Evolutionary conservation across 2,888 invertebrate species (phyloP), one percentile per base, ranked within the genome.

Genomic region (Petrophora chlorosata): DNA sequence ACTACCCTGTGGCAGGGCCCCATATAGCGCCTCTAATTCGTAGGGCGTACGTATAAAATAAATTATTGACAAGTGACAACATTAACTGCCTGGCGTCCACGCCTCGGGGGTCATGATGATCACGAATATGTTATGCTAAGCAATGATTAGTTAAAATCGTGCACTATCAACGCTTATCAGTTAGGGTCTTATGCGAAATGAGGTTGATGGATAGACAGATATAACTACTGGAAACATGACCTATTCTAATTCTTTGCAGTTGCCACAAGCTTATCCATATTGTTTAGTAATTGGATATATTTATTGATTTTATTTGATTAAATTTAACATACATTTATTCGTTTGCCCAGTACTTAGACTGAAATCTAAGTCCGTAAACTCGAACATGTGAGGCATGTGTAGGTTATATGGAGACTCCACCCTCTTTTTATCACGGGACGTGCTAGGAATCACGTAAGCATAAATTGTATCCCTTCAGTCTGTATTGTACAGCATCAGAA

Each of bases 381-480:
- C 17, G 39, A 35, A n/a, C 23, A 41, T 34, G 36, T 9, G 28
- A 28, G 38, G 19, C 26, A 41, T 32, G 35, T 39, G 23, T 17
- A 32, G 28, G 42, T 33, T 49, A 51, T 58, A 61, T 54, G 52
- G 41, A 39, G 44, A 42, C 50, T n/a, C 48, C 51, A 59, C 51
- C 53, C 53, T 53, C 48, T 40, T 49, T 46, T 44, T 45, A 50
- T 52, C 47, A n/a, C n/a, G n/a, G 51, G 42, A 71, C 70, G 73
- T 73, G 67, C 65, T 53, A 35, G 46, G 64, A 64, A 61, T 67
- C 55, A 53, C 61, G 56, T 59, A 55, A 51, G 38, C 41, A 50
- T 44, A 39, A 22, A 56, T 48, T 42, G 48, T 36, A 46, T 53
- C 14, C 33, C 10, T 39, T 12, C 28, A 29, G 15, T 36, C 25